Conservation (phyloP, 2,888 invertebrate species). For the Atherix ibis region DNA sequence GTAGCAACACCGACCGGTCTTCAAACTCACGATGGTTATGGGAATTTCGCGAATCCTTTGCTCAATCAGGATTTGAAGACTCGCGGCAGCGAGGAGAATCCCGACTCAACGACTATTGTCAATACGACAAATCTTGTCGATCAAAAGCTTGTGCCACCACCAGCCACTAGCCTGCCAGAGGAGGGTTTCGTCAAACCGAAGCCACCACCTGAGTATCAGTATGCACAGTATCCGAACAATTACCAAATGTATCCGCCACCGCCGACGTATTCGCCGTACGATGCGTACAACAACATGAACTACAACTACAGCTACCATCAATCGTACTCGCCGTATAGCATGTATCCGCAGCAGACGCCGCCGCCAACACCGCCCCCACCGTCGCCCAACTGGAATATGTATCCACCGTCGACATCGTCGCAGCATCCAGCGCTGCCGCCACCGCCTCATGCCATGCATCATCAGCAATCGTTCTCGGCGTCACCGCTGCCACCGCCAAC, state of each 20-base stretch:
- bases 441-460: constrained; percentile 14
- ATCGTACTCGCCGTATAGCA: constrained; percentile 30
- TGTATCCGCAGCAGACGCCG: constrained; percentile 32
- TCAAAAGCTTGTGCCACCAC: constrained; percentile 23
- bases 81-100: constrained; percentile 45
- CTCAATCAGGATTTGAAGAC: constrained; percentile 23
- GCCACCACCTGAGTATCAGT: constrained; percentile 31
- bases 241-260: constrained; percentile 32
- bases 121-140: constrained; percentile 37
- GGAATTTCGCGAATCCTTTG: constrained; percentile 14
- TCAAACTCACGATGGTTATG: constrained; percentile 20
- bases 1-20: constrained; percentile 14
- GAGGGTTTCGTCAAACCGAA: constrained; percentile 33
- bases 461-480: constrained; percentile 17
- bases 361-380: constrained; percentile 34
- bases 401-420: constrained; percentile 32
- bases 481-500: constrained; percentile 19
- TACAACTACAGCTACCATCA: constrained; percentile 33
- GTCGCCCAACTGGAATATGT: constrained; percentile 47
- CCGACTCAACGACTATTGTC: constrained; percentile 54
- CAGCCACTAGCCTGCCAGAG: constrained; percentile 17
- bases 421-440: constrained; percentile 14
- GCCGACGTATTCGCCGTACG: constrained; percentile 31
- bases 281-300: constrained; percentile 33
- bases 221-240: constrained; percentile 31